A percentile compares a stretch with the other conserved stretches of the same genome.
Conservation (phyloP, 1,140 invertebrate species). For the Daktulosphaira vitifoliae region DNA sequence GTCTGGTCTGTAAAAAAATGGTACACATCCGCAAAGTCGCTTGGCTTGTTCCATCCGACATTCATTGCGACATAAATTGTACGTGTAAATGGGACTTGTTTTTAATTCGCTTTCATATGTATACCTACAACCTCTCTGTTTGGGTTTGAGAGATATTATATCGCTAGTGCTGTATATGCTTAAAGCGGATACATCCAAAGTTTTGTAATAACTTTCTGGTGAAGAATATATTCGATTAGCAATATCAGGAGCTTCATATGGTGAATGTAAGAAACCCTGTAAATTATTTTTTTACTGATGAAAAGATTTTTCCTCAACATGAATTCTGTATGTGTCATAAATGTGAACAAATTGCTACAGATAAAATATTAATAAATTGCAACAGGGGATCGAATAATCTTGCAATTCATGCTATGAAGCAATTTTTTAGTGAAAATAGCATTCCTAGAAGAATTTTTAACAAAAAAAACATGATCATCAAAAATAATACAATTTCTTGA, state of each 20-base stretch:
- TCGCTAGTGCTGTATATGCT: constrained; percentile 44
- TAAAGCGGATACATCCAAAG: constrained; percentile 42
- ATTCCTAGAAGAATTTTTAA: no score
- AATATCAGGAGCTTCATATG: constrained; percentile 51
- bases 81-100: constrained; percentile 55
- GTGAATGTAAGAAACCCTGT: constrained; percentile 51
- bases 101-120: constrained; percentile 52
- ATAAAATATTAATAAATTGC: no score
- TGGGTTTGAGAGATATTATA: constrained; percentile 45
- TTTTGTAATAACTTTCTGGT: constrained; percentile 43
- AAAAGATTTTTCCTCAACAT: no score
- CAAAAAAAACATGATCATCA: no score
- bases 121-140: constrained; percentile 56
- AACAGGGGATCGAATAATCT: no score
- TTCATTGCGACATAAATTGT: constrained; percentile 56
- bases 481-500: no score
- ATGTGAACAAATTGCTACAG: no score
- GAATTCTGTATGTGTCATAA: no score
- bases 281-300: no score
- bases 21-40: constrained; percentile 53
- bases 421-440: no score
- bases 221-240: constrained; percentile 48
- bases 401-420: no score
- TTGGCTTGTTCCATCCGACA: constrained; percentile 52
- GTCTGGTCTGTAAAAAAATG: constrained; percentile 51